Evolutionary conservation across 2,113 vertebrate genomes (phyloP), one percentile per base, ranked within the genome.

Genomic region (Chionodraco myersi): DNA sequence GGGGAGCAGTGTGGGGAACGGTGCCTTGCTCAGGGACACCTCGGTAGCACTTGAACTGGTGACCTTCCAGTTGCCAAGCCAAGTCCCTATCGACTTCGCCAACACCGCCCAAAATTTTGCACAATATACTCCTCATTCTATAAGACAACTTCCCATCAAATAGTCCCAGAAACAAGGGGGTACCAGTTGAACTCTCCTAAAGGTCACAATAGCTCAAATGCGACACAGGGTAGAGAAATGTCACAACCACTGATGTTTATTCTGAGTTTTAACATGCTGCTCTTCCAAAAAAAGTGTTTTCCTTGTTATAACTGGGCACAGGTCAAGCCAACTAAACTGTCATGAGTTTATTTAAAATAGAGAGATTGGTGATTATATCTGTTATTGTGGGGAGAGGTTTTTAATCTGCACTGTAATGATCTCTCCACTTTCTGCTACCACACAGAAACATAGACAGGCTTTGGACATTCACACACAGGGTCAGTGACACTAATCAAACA

Each of bases 121-220:
- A 91, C 79, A 81, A 85, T 63, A 83, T 83, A 89, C 56, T 85
- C 57, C 5, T 72, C 64, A 59, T 91, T 51, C 86, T 89, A 81
- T 30, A 57, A 89, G 47, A 87, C 80, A 91, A 82, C 54, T 30
- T 80, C 84, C 86, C 87, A 87, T 83, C 77, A 83, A 82, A 72
- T 71, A 82, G 56, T 80, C 83, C 81, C 82, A 82, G 63, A 88
- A 86, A 88, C 71, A 74, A 82, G 77, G 53, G 65, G 76, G 75
- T 89, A 85, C 53, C 72, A 54, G 51, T 16, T 71, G 82, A 86
- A 83, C 54, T 67, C 85, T 88, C 44, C 86, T 86, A 87, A 70
- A 76, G 52, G 56, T 75, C 70, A 83, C 45, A 82, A 84, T 80
- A 57, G 69, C 60, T 84, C 83, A 79, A 68, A 73, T 72, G 74